Percentiles rank a stretch among this genome's conserved stretches.
phyloP scores from a whole-genome alignment of 2,888 invertebrate genomes.

The Mellilla xanthometata region DNA sequence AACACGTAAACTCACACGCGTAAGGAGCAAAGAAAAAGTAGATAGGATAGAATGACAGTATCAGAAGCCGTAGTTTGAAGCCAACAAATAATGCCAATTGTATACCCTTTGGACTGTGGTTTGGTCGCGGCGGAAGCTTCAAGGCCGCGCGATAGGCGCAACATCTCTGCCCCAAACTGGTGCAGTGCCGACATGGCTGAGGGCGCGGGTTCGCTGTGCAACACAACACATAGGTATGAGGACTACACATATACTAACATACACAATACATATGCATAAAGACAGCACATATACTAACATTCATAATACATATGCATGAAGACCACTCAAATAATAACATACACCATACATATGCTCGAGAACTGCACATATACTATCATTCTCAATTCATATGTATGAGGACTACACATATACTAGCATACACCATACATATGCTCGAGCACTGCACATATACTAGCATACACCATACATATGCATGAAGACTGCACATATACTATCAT shows the following conservation, averaged over 20 bases:
- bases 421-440: too few relatives aligned
- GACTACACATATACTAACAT: conserved; percentile 49
- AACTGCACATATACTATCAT: too few relatives aligned
- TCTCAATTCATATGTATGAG: too few relatives aligned
- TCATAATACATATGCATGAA: conserved; percentile 5
- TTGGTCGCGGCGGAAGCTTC: conserved; percentile 85
- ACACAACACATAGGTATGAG: conserved; percentile 69
- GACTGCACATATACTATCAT: too few relatives aligned
- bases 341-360: too few relatives aligned
- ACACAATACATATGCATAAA: conserved; percentile 13
- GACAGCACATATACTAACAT: neutral
- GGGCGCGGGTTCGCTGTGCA: conserved; percentile 88
- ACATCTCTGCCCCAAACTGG: conserved; percentile 93
- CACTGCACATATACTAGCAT: too few relatives aligned
- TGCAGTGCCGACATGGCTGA: conserved; percentile 93
- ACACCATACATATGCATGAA: too few relatives aligned
- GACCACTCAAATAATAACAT: neutral
- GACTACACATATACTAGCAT: too few relatives aligned
- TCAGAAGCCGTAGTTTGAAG: conserved; percentile 38
- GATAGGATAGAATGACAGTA: conserved; percentile 38
- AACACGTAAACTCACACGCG: too few relatives aligned
- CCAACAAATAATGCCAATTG: conserved; percentile 64
- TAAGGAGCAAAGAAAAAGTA: conserved; percentile 16
- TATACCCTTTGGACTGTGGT: conserved; percentile 75
- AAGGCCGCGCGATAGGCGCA: conserved; percentile 90